Base-by-base conservation (phyloP, 37 sponge, comb jelly and placozoan species). In the Cliona cf. orientalis region DNA sequence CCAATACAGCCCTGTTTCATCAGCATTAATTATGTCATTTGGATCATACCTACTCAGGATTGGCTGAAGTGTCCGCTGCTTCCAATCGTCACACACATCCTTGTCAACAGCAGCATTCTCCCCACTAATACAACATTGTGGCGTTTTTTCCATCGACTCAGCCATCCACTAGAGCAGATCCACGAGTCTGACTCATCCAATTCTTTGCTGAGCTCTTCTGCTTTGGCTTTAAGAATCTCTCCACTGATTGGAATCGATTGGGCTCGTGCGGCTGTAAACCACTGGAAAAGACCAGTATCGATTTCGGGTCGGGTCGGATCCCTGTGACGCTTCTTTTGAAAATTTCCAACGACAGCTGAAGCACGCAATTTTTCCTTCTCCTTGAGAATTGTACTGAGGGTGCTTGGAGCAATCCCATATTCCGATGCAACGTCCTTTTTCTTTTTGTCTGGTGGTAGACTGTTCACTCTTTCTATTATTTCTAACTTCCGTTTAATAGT, bases 201-300 rank as follows among this genome's bases (percentile, higher is more conserved):
- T 33, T 46, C 39, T 19, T 67, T 46, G 41, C 40, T 43, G 2
- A 80, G 58, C n/a, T 80, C 80, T 80, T 80, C 69, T 5, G 80
- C 80, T 57, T 66, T 80, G 26, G 80, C 44, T 38, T 80, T 80
- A 22, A 80, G 5, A 21, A 80, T 64, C 25, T 80, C 69, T 4
- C 80, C 80, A 58, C 80, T 80, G 69, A 80, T 80, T 2, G 80
- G 80, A 66, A 80, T 68, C 17, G 69, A 66, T 17, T 67, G 69
- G 1, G 80, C 80, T 14, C 69, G n/a, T 21, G 80, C 69, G 33
- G 69, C 69, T 44, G 70, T 68, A 58, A 80, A 80, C 80, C 80
- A 80, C 29, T 61, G 63, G 29, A n/a, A 61, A 6, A 61, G n/a
- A 28, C 26, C 63, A n/a, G 14, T n/a, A 61, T 61, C 63, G 6